A percentile compares a stretch with the other conserved stretches of the same genome.
phyloP scores from a whole-genome alignment of 2,797 vertebrate species.

The Alfaro cultratus region DNA sequence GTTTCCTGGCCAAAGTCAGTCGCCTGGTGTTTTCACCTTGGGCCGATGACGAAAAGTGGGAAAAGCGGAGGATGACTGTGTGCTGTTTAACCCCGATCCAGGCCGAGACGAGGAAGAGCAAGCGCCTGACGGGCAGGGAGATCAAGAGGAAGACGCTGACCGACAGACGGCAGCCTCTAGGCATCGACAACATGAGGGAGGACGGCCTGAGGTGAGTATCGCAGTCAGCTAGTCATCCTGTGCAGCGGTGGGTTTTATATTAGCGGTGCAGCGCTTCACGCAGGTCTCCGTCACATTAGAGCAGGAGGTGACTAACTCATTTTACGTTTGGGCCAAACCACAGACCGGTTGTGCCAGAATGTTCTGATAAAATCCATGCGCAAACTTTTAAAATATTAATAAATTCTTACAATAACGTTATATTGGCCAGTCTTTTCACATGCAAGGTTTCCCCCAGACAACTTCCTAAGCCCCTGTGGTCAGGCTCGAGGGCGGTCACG shows the following conservation, averaged over 20 bases:
- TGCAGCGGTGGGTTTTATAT: too few species aligned
- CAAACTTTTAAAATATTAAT: too few species aligned
- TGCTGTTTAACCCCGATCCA: slow-evolving; percentile 35
- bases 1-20: slow-evolving; percentile 89
- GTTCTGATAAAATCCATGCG: too few species aligned
- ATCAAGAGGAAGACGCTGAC: slow-evolving; percentile 86
- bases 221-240: not conserved
- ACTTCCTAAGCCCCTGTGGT: too few species aligned
- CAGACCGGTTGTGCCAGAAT: too few species aligned
- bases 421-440: too few species aligned
- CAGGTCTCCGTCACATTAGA: not conserved
- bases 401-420: too few species aligned
- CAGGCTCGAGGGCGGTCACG: too few species aligned
- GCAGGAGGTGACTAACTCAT: too few species aligned
- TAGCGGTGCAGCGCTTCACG: not conserved
- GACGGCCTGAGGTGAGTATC: slow-evolving; percentile 82
- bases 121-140: slow-evolving; percentile 87
- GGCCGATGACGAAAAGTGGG: not conserved
- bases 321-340: too few species aligned
- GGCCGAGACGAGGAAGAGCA: slow-evolving; percentile 82
- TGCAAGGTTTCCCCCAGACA: too few species aligned
- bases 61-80: not conserved
- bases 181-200: slow-evolving; percentile 82
- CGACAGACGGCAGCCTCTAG: slow-evolving; percentile 82
- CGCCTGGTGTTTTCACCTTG: not conserved